These are phyloP conservation scores for Pygocentrus nattereri DNA, from an alignment of 2,797 vertebrate genomes.

Conservation along the genomic window DNA sequence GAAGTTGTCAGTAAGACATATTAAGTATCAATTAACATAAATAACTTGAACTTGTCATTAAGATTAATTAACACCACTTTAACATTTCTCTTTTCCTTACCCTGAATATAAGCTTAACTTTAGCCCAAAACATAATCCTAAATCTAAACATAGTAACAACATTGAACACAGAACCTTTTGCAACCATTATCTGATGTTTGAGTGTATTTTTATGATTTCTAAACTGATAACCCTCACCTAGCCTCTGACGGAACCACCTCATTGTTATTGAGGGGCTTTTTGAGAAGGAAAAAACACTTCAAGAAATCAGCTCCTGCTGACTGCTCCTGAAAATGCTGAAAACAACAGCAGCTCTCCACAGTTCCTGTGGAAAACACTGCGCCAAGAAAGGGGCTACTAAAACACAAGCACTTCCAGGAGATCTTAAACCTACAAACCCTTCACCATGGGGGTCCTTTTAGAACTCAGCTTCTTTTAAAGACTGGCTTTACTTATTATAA, in stretches of 20 bases:
- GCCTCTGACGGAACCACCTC: conserved; percentile 17
- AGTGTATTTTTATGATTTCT: no score
- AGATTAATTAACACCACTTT: no score
- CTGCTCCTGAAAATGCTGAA: conserved; percentile 13
- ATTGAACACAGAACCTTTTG: no score
- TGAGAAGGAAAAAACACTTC: conserved; percentile 20
- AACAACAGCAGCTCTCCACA: conserved; percentile 18
- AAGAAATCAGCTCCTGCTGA: conserved; percentile 9
- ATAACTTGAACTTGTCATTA: no score
- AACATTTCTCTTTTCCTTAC: no score
- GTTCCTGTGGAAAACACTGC: conserved; percentile 1
- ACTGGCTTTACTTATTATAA: conserved; percentile 53
- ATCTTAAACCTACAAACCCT: conserved; percentile 47
- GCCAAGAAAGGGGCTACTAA: conserved; percentile 47
- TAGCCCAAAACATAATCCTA: no score
- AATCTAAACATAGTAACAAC: no score
- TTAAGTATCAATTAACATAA: no score
- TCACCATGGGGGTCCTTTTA: conserved; percentile 41
- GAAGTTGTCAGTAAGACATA: no score
- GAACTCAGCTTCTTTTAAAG: conserved; percentile 51
- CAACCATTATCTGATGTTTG: no score
- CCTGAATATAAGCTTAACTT: no score
- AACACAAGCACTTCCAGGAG: conserved; percentile 46
- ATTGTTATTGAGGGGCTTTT: conserved; percentile 50
- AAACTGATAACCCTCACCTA: no score